A percentile compares a stretch with the other conserved stretches of the same genome.
Evolutionary conservation across 2,797 vertebrate genomes (phyloP).

Genomic region (Ispidina lecontei): DNA sequence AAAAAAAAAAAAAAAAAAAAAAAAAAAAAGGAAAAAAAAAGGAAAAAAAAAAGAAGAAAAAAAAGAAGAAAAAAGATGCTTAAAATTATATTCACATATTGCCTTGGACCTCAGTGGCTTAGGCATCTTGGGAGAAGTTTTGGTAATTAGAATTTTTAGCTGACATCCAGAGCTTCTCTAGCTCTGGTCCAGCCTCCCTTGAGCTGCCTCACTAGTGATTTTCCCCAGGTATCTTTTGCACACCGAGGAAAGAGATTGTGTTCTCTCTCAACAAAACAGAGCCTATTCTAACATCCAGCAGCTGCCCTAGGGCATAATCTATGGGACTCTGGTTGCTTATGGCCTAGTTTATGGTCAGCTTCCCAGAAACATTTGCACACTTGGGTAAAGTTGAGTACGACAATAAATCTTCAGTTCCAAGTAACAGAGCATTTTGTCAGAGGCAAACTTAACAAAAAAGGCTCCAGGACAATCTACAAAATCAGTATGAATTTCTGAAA

Average conservation of each 20-base stretch:
- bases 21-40: too few species aligned
- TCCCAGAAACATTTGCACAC: conserved; percentile 33
- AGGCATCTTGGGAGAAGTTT: not conserved
- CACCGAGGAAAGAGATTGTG: not conserved
- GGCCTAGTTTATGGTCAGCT: not conserved
- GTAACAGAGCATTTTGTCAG: conserved; percentile 29
- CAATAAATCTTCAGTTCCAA: conserved; percentile 31
- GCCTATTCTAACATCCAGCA: not conserved
- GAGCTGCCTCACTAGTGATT: not conserved
- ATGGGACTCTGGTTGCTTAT: not conserved
- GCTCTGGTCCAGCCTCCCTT: not conserved
- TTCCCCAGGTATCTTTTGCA: not conserved
- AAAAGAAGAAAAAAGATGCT: not conserved
- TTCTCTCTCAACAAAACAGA: not conserved
- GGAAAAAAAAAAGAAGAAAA: too few species aligned
- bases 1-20: too few species aligned
- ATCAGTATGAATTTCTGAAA: not conserved
- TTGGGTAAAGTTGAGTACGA: conserved; percentile 22
- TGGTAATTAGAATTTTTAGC: not conserved
- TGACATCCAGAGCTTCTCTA: not conserved
- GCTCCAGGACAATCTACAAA: not conserved
- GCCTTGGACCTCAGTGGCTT: not conserved
- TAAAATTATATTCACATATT: not conserved
- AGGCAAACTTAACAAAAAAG: not conserved
- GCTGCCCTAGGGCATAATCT: not conserved